Base-by-base conservation (phyloP, 2,888 invertebrate genomes). In the Branchellion lobata region DNA sequence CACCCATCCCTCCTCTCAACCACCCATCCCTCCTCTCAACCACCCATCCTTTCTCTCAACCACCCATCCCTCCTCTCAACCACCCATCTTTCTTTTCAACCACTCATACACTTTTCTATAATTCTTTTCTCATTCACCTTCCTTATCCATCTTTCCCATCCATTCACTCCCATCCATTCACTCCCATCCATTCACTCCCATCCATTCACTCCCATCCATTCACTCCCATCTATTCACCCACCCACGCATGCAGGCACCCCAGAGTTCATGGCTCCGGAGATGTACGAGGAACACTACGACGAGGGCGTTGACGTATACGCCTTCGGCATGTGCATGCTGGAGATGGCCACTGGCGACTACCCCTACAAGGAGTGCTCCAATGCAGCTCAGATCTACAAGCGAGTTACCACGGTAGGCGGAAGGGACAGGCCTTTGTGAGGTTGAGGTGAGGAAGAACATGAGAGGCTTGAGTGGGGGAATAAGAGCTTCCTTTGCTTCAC, bases 261-360 rank as follows among this genome's bases (percentile, higher is more conserved):
- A 0, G 95, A 95, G 88, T 95, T 95, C 88, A 95, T 95, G 95
- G 97, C 97, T 61, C 97, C 97, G 0, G 98, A 99, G 90, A 90
- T 99, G 96, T 99, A 98, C 89, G 98, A 99, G 87, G 99, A 99
- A 88, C 96, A 97, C 88, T 99, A 99, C 89, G 98, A 99, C 88
- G 99, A 99, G 88, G 93, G 94, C 14, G 98, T 99, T 24, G 99
- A 99, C 88, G 96, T 99, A 80, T 99, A 99, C 89, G 98, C 99
- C 18, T 98, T 99, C 89, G 99, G 99, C 61, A 99, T 99, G 98
- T 99, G 99, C 89, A 96, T 99, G 95, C 90, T 99, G 85, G 99
- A 99, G 90, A 99, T 99, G 98, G 97, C 97, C 57, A 98, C 98
- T 75, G 95, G 95, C 65, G 99, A 99, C 88, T 99, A 99, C 90